These are phyloP conservation scores for Temnothorax rugatulus DNA, from an alignment of 2,888 invertebrate species.

Conservation along the genomic window DNA sequence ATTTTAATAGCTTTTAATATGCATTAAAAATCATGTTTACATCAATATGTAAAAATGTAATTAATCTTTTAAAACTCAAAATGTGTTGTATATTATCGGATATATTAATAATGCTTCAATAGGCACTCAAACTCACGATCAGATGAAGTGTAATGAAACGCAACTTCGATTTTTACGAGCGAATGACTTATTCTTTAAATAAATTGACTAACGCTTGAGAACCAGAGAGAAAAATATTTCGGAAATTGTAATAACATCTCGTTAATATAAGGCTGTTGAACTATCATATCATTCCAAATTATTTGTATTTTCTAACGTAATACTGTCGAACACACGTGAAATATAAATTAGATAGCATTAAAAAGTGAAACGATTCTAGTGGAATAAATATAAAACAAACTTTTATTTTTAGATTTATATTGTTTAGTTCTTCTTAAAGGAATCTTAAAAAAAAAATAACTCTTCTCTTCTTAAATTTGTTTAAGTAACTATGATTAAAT, in stretches of 20 bases:
- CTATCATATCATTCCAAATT: background rate
- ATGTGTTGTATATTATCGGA: background rate
- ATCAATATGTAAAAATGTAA: constrained; percentile 27
- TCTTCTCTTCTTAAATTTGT: background rate
- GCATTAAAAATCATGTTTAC: constrained; percentile 18
- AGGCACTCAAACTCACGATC: background rate
- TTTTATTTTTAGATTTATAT: background rate
- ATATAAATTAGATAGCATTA: too few species aligned
- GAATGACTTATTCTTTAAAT: background rate
- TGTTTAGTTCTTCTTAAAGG: background rate
- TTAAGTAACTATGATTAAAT: background rate
- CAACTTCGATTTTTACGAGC: background rate
- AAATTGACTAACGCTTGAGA: constrained; percentile 1
- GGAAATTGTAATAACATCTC: background rate
- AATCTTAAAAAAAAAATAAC: background rate
- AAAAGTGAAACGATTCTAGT: too few species aligned
- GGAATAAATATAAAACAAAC: background rate
- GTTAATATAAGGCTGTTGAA: background rate
- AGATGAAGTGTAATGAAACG: background rate
- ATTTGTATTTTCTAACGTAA: background rate
- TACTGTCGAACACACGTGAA: background rate
- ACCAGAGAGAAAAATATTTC: background rate
- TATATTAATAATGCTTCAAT: background rate
- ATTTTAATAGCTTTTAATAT: constrained; percentile 23
- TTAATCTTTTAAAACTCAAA: constrained; percentile 31